Evolutionary conservation across 2,888 invertebrate species (phyloP), one percentile per base, ranked within the genome.

Genomic region (Phaedon cochleariae): DNA sequence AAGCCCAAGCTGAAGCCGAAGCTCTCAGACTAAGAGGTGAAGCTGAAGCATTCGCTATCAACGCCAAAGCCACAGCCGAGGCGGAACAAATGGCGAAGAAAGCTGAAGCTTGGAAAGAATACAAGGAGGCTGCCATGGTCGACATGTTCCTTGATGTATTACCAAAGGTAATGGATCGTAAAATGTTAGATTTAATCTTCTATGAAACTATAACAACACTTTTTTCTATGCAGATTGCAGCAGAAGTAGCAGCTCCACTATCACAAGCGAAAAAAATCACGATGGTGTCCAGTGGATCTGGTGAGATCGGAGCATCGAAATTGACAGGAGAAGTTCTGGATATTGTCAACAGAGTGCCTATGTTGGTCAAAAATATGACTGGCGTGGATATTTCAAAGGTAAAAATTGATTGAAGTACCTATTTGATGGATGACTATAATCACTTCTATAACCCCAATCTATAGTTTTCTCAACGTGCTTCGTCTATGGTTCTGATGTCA

Each of bases 11-110:
- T 0, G 96, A 97, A 80, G 93, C 97, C 0, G 96, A 98, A 85
- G 92, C 97, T 17, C 89, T 93, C 26, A 87, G 89, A 79, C 90
- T 96, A 67, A 91, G 92, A 70, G 95, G 95, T 48, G 94, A 93
- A 87, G 95, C 93, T 71, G 97, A 92, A 84, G 97, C 98, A 0
- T 97, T 89, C 83, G 96, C 98, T 21, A 94, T 98, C 79, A 92
- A 94, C 77, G 96, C 95, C 0, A 96, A 96, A 84, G 98, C 97
- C 0, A 93, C 90, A 73, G 98, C 98, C 1, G 98, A 98, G 80
- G 96, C 97, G 0, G 96, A 96, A 83, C 97, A 97, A 85, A 97
- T 98, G 95, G 90, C 93, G 0, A 95, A 95, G 85, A 98, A 98
- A 80, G 98, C 97, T 0, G 97, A 97, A 76, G 98, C 98, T 15